Evolutionary conservation across 2,113 vertebrate species (phyloP), one percentile per base, ranked within the genome.

Genomic region (Syngnathus typhle): DNA sequence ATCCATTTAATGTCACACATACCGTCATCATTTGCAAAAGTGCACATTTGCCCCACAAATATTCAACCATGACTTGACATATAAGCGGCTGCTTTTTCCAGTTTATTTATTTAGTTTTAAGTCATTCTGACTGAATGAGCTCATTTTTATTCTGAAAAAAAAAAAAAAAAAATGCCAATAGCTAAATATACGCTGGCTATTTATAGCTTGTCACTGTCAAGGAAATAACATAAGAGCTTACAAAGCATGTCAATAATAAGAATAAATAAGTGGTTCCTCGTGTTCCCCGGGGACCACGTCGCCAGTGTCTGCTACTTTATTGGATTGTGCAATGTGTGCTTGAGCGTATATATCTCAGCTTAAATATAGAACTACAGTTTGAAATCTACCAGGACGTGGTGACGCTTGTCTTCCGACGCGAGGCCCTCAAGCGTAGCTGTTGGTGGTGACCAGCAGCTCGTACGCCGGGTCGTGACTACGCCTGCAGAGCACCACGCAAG

Each of bases 391-490:
- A 84, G 84, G 84, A 81, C 65, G 63, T 71, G 72, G 56, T 64
- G 84, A 79, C 9, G 67, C 66, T 78, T 71, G 69, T 70, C 67
- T 69, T 73, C 41, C 55, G 49, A 65, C 67, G 69, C 6, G 60
- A 23, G 3, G 21, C 69, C 73, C 78, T 93, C 93, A 99, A 51
- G 96, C 95, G 1, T 98, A 97, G 83, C 93, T 96, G 73, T 95
- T 95, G 0, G 95, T 94, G 4, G 93, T 94, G 87, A 99, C 94
- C 84, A 99, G 95, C 54, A 98, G 94, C 79, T 99, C 95, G 0
- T 98, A 99, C 0, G 95, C 95, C 39, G 96, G 96, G 68, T 99
- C 96, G 46, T 95, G 92, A 84, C 92, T 94, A 88, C 94, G 92
- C 86, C 96, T 93, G 88, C 94, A 98, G 80, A 99, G 78, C 65